A percentile compares a stretch with the other conserved stretches of the same genome.
These are phyloP conservation scores for Chascanopsetta lugubris DNA, from an alignment of 2,113 vertebrate species.

Conservation along the genomic window DNA sequence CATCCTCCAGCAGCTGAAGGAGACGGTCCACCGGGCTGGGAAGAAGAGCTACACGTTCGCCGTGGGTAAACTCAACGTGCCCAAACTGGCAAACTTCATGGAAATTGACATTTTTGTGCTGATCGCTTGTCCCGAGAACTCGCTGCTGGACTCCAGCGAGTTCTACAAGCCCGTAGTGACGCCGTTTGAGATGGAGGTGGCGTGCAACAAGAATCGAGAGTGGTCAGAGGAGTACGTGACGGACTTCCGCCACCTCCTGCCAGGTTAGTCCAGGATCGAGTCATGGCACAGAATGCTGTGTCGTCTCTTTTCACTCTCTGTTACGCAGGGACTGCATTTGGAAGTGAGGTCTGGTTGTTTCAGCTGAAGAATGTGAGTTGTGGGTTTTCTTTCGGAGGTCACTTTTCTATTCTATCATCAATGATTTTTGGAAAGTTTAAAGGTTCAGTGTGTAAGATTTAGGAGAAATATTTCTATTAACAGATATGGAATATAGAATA, in stretches of 20 bases:
- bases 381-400: background rate
- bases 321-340: background rate
- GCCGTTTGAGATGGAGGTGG: conserved; percentile 94
- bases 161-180: conserved; percentile 91
- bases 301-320: background rate
- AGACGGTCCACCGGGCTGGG: conserved; percentile 81
- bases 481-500: too few species aligned
- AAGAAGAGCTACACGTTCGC: conserved; percentile 94
- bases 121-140: conserved; percentile 92
- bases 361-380: background rate
- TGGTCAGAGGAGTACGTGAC: conserved; percentile 89
- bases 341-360: too few species aligned
- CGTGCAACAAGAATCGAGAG: conserved; percentile 91
- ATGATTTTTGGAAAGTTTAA: too few species aligned
- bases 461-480: too few species aligned
- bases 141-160: conserved; percentile 85
- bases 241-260: conserved; percentile 89
- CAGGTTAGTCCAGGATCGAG: conserved; percentile 78
- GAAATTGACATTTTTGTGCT: conserved; percentile 95
- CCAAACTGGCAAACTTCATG: conserved; percentile 94
- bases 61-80: conserved; percentile 90
- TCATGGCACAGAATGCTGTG: background rate
- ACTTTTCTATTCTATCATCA: too few species aligned
- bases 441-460: too few species aligned
- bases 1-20: conserved; percentile 87